Evolutionary conservation across 2,888 invertebrate species (phyloP), one percentile per base, ranked within the genome.

Genomic region (Melanostoma mellinum): DNA sequence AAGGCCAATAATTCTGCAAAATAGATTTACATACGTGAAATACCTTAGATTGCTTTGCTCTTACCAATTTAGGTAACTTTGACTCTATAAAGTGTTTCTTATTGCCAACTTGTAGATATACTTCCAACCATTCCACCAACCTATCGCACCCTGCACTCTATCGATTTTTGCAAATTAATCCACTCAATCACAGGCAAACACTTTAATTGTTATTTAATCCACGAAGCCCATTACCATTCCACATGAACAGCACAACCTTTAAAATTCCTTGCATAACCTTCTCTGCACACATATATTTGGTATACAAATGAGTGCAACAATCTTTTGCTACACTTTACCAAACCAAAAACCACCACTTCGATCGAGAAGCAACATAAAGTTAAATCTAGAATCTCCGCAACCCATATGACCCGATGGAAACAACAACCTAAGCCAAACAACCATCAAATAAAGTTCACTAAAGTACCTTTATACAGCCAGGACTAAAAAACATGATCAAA

Each of bases 151-250:
- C 20, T 36, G 10, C 32, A 53, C 36, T 32, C 32, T 6, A 68
- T 56, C 38, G 65, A 9, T 56, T 55, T 46, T 61, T 48, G 30
- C 58, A 71, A 84, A 74, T 74, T 60, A 74, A 53, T 84, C 53
- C 78, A 74, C 82, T 74, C 69, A 65, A 65, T 84, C 78, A 84
- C 69, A 61, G 65, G 33, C 46, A 74, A 74, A 78, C 82, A 53
- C 69, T 78, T 84, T 74, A 84, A 84, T 84, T 84, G 82, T 78
- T 84, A 84, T 84, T 84, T 78, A 84, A 84, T 78, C 74, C 73
- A 84, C 74, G 78, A 84, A 84, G 32, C 63, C 82, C 82, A 84
- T 84, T 84, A 74, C 78, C 74, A 58, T 50, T 77, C 38, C 52
- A 36, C 42, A 63, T 48, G 48, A 35, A 30, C 38, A 69, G 0